Conservation (phyloP, 2,797 vertebrate species). For the Ambastaia sidthimunki region DNA sequence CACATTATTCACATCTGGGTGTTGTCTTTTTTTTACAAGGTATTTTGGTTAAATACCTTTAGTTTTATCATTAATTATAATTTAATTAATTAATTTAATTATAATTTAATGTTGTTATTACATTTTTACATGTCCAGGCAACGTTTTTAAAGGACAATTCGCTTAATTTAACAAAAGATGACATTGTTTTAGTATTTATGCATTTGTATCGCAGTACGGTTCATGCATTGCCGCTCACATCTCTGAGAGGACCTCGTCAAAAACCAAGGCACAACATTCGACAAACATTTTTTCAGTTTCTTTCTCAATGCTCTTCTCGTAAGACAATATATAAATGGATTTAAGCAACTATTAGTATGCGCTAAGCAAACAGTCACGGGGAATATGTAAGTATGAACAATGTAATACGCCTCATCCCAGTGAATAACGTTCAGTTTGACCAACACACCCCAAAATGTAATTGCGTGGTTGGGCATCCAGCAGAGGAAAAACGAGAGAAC, state of each 20-base stretch:
- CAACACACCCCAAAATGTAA: slow-evolving; percentile 78
- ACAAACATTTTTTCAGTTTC: slow-evolving; percentile 30
- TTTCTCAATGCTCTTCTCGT: slow-evolving; percentile 71
- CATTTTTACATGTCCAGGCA: too few relatives aligned
- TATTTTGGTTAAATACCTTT: too few relatives aligned
- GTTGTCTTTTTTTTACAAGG: too few relatives aligned
- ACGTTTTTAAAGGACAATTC: not conserved
- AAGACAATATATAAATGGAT: slow-evolving; percentile 83
- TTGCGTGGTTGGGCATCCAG: slow-evolving; percentile 84
- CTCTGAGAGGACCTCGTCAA: not conserved
- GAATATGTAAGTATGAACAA: slow-evolving; percentile 77
- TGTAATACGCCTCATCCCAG: slow-evolving; percentile 72
- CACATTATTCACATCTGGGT: too few relatives aligned
- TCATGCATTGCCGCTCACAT: not conserved
- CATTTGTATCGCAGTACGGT: not conserved
- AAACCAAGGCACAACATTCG: slow-evolving; percentile 15
- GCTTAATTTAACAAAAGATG: too few relatives aligned
- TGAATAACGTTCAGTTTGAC: slow-evolving; percentile 77
- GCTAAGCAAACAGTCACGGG: slow-evolving; percentile 82
- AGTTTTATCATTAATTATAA: too few relatives aligned
- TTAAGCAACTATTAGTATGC: slow-evolving; percentile 84
- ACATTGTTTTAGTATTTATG: not conserved
- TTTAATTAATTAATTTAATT: too few relatives aligned
- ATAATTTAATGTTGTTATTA: not conserved
- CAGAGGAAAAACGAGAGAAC: slow-evolving; percentile 81